Evolutionary conservation across 2,113 vertebrate species (phyloP).

Genomic region (Tragelaphus imberbis): DNA sequence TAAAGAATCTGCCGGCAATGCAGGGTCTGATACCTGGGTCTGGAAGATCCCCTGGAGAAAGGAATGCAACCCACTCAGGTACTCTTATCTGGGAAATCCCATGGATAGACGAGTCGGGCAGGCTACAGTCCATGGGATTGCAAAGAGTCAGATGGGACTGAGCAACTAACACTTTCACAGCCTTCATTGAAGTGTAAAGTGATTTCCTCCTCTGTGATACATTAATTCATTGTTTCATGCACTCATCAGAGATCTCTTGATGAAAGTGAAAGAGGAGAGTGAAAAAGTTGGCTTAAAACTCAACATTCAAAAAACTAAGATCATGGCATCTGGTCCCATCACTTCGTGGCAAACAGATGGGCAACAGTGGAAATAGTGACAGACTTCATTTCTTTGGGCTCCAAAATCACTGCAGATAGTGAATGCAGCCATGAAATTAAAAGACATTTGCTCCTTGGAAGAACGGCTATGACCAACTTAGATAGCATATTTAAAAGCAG

Average conservation of each 20-base stretch:
- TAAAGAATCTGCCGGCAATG: too few relatives aligned
- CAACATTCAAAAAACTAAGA: neutral
- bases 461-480: neutral
- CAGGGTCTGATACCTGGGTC: neutral
- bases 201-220: neutral
- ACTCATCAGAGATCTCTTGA: neutral
- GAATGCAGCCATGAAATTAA: neutral
- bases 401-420: neutral
- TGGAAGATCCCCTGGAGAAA: neutral
- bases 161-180: neutral
- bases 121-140: neutral
- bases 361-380: neutral
- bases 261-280: neutral
- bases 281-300: neutral
- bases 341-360: neutral
- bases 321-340: neutral
- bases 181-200: neutral
- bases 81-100: neutral
- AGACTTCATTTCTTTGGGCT: neutral
- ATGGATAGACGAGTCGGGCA: neutral
- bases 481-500: neutral
- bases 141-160: neutral
- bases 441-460: neutral
- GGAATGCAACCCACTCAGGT: neutral
- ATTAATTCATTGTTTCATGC: neutral